Evolutionary conservation across 37 sponge, comb jelly and placozoan genomes (phyloP).

Genomic region (Diacarnus erythraeanus): DNA sequence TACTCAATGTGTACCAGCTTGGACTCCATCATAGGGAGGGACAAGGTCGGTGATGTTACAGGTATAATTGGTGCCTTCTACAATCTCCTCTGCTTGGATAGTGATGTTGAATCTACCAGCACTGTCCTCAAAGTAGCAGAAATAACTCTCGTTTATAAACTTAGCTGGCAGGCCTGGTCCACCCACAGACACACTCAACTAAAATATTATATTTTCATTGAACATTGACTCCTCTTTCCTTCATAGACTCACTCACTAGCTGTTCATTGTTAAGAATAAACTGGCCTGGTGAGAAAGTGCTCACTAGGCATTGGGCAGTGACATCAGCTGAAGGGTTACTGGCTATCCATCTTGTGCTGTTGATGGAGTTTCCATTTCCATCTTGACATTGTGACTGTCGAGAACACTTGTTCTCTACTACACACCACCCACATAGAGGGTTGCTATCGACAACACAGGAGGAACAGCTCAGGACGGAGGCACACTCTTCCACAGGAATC

Average conservation of each 20-base stretch:
- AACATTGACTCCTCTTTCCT: too few species aligned
- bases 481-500: conserved; percentile 54
- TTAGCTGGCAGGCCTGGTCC: conserved; percentile 32
- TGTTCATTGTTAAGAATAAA: conserved; percentile 18
- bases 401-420: conserved; percentile 81
- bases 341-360: conserved; percentile 38
- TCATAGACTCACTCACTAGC: conserved; percentile 17
- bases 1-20: neutral
- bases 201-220: too few species aligned
- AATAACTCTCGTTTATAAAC: conserved; percentile 25
- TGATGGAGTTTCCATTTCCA: conserved; percentile 44
- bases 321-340: neutral
- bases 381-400: conserved; percentile 52
- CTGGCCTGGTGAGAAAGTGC: conserved; percentile 20
- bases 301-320: conserved; percentile 10
- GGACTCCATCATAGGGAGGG: conserved; percentile 4
- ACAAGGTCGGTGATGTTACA: conserved; percentile 30
- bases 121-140: conserved; percentile 16
- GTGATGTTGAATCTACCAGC: conserved; percentile 6
- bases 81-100: conserved; percentile 12
- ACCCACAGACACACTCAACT: neutral
- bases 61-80: neutral
- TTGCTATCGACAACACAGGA: conserved; percentile 33
- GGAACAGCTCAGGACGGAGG: conserved; percentile 33
- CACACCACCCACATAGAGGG: conserved; percentile 92